Evolutionary conservation across 2,113 vertebrate species (phyloP).

Genomic region (Oreochromis tanganicae): DNA sequence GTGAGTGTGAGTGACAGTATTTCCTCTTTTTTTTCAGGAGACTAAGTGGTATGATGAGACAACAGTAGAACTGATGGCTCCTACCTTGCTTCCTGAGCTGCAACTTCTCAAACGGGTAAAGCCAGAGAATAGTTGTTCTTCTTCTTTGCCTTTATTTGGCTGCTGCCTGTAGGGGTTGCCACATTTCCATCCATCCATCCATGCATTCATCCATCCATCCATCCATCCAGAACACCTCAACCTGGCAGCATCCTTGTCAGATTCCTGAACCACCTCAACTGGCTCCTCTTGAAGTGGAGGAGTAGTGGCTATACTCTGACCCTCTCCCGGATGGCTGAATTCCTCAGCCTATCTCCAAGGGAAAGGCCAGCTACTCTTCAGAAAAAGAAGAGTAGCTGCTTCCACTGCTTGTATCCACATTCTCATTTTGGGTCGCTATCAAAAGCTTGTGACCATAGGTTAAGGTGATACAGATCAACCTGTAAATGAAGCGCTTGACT

Average conservation of each 20-base stretch:
- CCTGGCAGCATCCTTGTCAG: background rate
- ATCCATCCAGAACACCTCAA: background rate
- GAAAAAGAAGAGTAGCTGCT: background rate
- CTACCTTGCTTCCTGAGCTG: conserved; percentile 91
- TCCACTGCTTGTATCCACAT: background rate
- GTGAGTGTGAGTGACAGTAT: background rate
- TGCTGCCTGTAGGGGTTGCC: background rate
- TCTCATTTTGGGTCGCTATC: background rate
- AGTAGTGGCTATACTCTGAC: background rate
- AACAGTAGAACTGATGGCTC: conserved; percentile 93
- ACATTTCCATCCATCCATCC: background rate
- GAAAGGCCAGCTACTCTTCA: background rate
- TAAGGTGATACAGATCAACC: background rate
- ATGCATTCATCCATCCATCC: background rate
- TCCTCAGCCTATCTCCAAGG: background rate
- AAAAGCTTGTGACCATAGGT: background rate
- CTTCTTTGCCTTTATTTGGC: background rate
- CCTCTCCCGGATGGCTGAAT: background rate
- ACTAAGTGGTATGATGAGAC: conserved; percentile 93
- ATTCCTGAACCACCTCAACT: background rate
- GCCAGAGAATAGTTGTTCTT: background rate
- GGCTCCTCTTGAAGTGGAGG: background rate
- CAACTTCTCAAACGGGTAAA: conserved; percentile 90
- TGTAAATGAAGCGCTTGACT: background rate
- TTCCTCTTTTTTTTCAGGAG: conserved; percentile 65